Conservation (phyloP, 2,113 vertebrate genomes). For the Elephas maximus region DNA sequence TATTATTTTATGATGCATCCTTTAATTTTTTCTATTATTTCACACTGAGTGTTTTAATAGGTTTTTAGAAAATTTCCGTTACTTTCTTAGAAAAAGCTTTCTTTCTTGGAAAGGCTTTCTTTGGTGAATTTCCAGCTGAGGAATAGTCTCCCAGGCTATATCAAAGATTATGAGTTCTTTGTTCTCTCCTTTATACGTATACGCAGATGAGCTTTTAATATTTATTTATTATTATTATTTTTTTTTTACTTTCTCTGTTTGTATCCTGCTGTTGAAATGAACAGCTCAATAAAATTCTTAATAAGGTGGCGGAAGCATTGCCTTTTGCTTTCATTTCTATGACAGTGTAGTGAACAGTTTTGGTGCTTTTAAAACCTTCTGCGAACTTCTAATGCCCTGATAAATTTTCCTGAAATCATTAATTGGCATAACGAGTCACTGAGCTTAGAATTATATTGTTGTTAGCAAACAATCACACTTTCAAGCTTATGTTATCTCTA, state of each 20-base stretch:
- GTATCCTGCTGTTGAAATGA: conserved; percentile 84
- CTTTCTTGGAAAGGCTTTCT: conserved; percentile 85
- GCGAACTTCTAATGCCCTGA: conserved; percentile 68
- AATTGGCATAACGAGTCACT: conserved; percentile 17
- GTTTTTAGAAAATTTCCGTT: conserved; percentile 81
- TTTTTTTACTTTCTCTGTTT: conserved; percentile 74
- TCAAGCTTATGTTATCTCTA: conserved; percentile 48
- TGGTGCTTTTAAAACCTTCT: conserved; percentile 61
- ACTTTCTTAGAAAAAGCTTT: conserved; percentile 78
- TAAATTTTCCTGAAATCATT: conserved; percentile 63
- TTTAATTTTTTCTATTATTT: conserved; percentile 86
- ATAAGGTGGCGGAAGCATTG: conserved; percentile 77
- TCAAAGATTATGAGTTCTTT: conserved; percentile 85
- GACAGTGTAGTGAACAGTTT: conserved; percentile 55
- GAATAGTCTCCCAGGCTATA: conserved; percentile 82
- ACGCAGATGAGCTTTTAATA: conserved; percentile 86
- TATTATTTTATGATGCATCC: conserved; percentile 81
- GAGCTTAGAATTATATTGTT: conserved; percentile 57
- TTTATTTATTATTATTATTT: conserved; percentile 54
- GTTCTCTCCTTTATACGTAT: conserved; percentile 79
- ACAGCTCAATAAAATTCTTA: conserved; percentile 83
- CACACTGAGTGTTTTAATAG: conserved; percentile 88
- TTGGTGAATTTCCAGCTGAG: conserved; percentile 87
- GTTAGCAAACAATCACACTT: conserved; percentile 44
- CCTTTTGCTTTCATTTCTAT: conserved; percentile 62